Base-by-base conservation (phyloP, 2,888 invertebrate species). In the Polyommatus iphigenia region DNA sequence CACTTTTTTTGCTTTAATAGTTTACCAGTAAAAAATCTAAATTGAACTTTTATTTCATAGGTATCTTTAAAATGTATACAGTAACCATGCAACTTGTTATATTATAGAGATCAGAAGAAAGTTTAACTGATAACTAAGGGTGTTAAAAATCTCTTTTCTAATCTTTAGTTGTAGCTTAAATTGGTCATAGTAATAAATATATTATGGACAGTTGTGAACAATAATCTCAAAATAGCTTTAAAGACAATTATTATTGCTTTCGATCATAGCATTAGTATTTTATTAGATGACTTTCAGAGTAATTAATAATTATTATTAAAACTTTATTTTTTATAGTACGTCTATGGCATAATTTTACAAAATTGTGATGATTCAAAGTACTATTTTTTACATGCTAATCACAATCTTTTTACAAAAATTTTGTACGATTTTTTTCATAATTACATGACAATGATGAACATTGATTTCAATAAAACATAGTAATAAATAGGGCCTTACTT, bases 141-240 rank as follows among this genome's bases (percentile, higher is more conserved):
- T 4, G 29, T 10, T 67, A 29, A 67, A 77, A 77, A 71, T 76
- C 76, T 46, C 71, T 77, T 77, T 2, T 29, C 36, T 62, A 46
- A 20, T 67, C 46, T 77, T 75, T 46, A 76, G 7, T 67, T n/a
- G 32, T 20, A 76, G 32, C 59, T 67, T 67, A 29, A 67, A 67
- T 67, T 67, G 67, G 67, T 67, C 67, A 13, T 62, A 67, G 29
- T 18, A 18, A 67, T 15, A 29, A 18, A 24, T 24, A 24, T 18
- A 54, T 54, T 54, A 54, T 3, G 62, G 24, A 62, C 62, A 24
- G 10, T 20, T n/a, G n/a, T 24, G 24, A 20, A 62, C 13, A 24
- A 67, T 67, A 29, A 67, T 67, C 67, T 67, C 67, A 15, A 29
- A 18, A 67, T 29, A 67, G 15, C 29, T 67, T 67, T 67, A 67